These are phyloP conservation scores for Ennomos fuscantarius DNA, from an alignment of 2,888 invertebrate species.

Conservation along the genomic window DNA sequence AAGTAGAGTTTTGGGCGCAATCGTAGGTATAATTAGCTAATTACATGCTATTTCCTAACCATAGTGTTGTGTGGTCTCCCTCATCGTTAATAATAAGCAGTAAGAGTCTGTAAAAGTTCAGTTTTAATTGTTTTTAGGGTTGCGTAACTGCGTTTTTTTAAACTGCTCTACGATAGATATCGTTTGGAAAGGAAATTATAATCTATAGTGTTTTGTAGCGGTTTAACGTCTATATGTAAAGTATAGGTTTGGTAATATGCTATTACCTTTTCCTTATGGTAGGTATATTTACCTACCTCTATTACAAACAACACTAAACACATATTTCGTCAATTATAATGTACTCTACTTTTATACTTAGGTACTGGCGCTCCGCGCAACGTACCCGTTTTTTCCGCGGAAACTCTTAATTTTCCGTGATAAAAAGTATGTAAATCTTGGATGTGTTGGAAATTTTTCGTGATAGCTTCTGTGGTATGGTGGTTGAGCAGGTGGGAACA, in stretches of 20 bases:
- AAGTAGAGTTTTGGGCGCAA: constrained; percentile 32
- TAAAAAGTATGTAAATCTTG: too few species aligned
- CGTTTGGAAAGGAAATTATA: not conserved
- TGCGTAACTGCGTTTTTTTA: constrained; percentile 29
- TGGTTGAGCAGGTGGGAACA: too few species aligned
- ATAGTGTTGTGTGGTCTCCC: constrained; percentile 44
- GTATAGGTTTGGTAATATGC: too few species aligned
- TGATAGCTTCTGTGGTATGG: too few species aligned
- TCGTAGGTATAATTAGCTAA: constrained; percentile 50
- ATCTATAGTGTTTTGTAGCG: constrained; percentile 2
- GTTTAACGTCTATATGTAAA: constrained; percentile 2
- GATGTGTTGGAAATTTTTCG: too few species aligned
- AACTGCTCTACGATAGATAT: constrained; percentile 23
- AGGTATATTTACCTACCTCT: too few species aligned
- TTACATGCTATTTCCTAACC: constrained; percentile 46
- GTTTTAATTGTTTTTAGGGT: constrained; percentile 40
- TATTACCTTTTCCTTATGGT: constrained; percentile 9
- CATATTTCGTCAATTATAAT: too few species aligned
- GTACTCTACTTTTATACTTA: not conserved
- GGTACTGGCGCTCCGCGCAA: too few species aligned
- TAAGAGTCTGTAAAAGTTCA: constrained; percentile 34
- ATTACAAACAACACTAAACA: too few species aligned
- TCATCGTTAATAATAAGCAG: constrained; percentile 42
- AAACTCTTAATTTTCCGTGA: too few species aligned
- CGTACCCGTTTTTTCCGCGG: too few species aligned